phyloP scores from a whole-genome alignment of 1,140 invertebrate genomes.

The Drosophila ironensis region DNA sequence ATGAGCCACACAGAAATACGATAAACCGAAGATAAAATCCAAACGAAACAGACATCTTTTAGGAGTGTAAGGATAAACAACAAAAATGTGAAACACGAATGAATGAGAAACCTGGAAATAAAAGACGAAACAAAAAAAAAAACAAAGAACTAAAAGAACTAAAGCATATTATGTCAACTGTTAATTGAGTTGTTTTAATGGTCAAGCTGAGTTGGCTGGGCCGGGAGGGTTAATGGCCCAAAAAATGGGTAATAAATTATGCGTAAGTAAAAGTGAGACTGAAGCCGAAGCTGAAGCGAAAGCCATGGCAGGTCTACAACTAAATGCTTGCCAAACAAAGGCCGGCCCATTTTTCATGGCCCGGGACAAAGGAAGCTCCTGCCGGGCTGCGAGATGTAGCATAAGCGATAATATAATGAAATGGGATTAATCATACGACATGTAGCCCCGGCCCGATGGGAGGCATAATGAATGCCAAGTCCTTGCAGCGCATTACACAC shows the following conservation, averaged over 20 bases:
- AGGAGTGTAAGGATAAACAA: slow-evolving; percentile 59
- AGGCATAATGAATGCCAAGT: slow-evolving; percentile 40
- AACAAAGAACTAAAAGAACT: slow-evolving; percentile 50
- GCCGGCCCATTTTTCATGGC: slow-evolving; percentile 66
- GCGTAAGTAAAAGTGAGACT: slow-evolving; percentile 36
- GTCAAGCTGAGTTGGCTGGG: not conserved
- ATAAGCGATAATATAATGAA: slow-evolving; percentile 70
- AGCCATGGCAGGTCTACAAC: slow-evolving; percentile 6
- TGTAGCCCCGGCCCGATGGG: slow-evolving; percentile 34
- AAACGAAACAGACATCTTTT: slow-evolving; percentile 50
- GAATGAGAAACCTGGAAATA: slow-evolving; percentile 44
- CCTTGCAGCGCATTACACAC: slow-evolving; percentile 38
- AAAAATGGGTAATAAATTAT: slow-evolving; percentile 47
- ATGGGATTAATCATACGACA: slow-evolving; percentile 75
- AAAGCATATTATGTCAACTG: slow-evolving; percentile 78
- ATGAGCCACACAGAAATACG: slow-evolving; percentile 45
- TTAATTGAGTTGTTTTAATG: slow-evolving; percentile 79
- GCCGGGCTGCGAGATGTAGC: slow-evolving; percentile 31
- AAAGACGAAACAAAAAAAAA: slow-evolving; percentile 36
- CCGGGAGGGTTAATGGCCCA: slow-evolving; percentile 16
- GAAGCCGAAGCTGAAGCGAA: slow-evolving; percentile 24
- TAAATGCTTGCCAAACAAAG: slow-evolving; percentile 56
- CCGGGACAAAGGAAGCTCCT: slow-evolving; percentile 25
- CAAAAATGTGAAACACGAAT: slow-evolving; percentile 54
- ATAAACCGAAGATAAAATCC: slow-evolving; percentile 13